These are phyloP conservation scores for Cotesia congregata DNA, from an alignment of 2,888 invertebrate genomes.

Conservation along the genomic window DNA sequence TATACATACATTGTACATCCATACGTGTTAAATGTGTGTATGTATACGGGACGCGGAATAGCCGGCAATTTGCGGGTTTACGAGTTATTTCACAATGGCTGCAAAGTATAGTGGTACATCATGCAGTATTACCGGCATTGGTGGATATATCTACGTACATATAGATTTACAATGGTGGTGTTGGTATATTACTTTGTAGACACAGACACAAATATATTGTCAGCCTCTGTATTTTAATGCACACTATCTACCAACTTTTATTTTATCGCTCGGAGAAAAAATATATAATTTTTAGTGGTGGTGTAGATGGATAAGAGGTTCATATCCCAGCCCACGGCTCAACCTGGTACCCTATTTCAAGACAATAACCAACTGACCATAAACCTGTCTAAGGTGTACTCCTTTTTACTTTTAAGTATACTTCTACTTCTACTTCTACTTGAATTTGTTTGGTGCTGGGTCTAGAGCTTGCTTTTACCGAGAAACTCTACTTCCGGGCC, in stretches of 20 bases:
- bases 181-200: constrained; percentile 43
- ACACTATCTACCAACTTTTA: constrained; percentile 7
- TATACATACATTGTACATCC: constrained; percentile 35
- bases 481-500: too few species aligned
- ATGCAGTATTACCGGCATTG: constrained; percentile 52
- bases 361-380: constrained; percentile 58
- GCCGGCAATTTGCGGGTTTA: constrained; percentile 70
- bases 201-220: constrained; percentile 28
- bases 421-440: too few species aligned
- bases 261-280: background rate
- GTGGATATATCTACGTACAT: constrained; percentile 32
- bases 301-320: constrained; percentile 15
- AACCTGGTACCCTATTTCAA: constrained; percentile 52
- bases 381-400: constrained; percentile 55
- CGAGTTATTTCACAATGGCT: constrained; percentile 71
- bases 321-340: constrained; percentile 30
- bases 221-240: constrained; percentile 18
- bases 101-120: constrained; percentile 68
- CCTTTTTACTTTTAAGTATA: constrained; percentile 10
- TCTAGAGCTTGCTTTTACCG: too few species aligned
- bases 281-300: background rate
- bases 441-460: too few species aligned
- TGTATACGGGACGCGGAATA: constrained; percentile 59
- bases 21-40: constrained; percentile 21
- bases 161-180: constrained; percentile 10